phyloP scores from a whole-genome alignment of 2,888 invertebrate genomes.

The Boloria euphrosyne region DNA sequence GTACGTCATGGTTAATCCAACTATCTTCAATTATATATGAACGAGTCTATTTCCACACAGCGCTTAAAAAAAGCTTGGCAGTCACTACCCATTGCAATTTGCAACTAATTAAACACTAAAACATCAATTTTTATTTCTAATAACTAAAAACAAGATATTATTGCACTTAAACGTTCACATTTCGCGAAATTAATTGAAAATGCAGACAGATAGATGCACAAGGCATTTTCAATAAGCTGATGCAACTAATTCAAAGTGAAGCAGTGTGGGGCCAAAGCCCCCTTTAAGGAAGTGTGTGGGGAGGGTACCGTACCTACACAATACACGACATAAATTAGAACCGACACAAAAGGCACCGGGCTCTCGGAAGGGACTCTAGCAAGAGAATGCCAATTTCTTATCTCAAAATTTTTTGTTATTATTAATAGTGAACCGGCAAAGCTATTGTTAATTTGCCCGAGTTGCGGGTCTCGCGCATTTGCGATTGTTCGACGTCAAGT shows the following conservation, averaged over 20 bases:
- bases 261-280: conserved; percentile 64
- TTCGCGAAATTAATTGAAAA: conserved; percentile 35
- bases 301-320: conserved; percentile 71
- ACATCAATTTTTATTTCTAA: not conserved
- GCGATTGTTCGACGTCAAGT: conserved; percentile 54
- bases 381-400: conserved; percentile 81
- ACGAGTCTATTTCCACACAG: conserved; percentile 27
- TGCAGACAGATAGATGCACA: conserved; percentile 54
- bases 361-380: conserved; percentile 77
- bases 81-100: not conserved
- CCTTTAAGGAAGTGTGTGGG: conserved; percentile 76
- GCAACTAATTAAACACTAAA: not conserved
- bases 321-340: conserved; percentile 81
- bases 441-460: conserved; percentile 71
- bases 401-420: conserved; percentile 72
- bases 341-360: conserved; percentile 75
- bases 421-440: conserved; percentile 65
- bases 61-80: conserved; percentile 3
- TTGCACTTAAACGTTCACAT: conserved; percentile 4
- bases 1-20: conserved; percentile 60
- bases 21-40: conserved; percentile 31
- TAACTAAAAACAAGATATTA: not conserved
- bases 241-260: conserved; percentile 75
- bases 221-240: conserved; percentile 66
- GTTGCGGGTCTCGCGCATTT: conserved; percentile 58